These are phyloP conservation scores for Drosophila leontia DNA, from an alignment of 1,140 invertebrate genomes.

Conservation along the genomic window DNA sequence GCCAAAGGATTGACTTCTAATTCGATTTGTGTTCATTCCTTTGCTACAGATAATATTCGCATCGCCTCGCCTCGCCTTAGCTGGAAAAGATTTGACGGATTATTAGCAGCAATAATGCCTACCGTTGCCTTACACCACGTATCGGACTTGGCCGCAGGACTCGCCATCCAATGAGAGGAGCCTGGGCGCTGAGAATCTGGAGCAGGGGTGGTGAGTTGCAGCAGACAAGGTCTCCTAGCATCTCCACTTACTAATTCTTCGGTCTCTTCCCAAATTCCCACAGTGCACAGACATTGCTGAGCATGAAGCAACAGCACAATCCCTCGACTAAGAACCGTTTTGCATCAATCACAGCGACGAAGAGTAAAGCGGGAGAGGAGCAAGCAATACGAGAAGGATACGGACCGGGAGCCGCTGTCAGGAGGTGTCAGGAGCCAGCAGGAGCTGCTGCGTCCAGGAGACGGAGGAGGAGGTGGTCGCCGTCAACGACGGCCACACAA, in stretches of 20 bases:
- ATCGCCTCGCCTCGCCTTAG: slow-evolving; percentile 10
- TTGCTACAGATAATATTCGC: slow-evolving; percentile 3
- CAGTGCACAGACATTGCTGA: slow-evolving; percentile 48
- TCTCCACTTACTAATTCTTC: neutral
- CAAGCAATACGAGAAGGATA: slow-evolving; percentile 21
- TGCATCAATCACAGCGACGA: slow-evolving; percentile 16
- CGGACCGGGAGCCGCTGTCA: slow-evolving; percentile 20
- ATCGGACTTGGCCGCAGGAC: slow-evolving; percentile 17
- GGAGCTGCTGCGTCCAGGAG: slow-evolving; percentile 27
- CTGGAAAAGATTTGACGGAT: slow-evolving; percentile 1
- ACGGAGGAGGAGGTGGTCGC: slow-evolving; percentile 30
- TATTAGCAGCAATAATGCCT: slow-evolving; percentile 22
- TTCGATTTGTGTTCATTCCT: too few relatives aligned
- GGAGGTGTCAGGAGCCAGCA: slow-evolving; percentile 34
- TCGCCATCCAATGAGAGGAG: slow-evolving; percentile 43
- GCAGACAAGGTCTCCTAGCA: neutral
- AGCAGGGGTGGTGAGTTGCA: slow-evolving; percentile 37
- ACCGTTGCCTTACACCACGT: slow-evolving; percentile 7
- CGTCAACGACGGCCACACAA: slow-evolving; percentile 33
- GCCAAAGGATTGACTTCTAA: neutral
- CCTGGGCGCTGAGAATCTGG: slow-evolving; percentile 42
- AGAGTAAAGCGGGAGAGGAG: slow-evolving; percentile 11
- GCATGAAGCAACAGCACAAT: slow-evolving; percentile 55
- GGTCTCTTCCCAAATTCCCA: too few relatives aligned
- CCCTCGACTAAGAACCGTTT: slow-evolving; percentile 32